Percentiles rank a stretch among this genome's conserved stretches.
Evolutionary conservation across 37 sponge, comb jelly and placozoan species (phyloP).

Genomic region (Axinella damicornis): DNA sequence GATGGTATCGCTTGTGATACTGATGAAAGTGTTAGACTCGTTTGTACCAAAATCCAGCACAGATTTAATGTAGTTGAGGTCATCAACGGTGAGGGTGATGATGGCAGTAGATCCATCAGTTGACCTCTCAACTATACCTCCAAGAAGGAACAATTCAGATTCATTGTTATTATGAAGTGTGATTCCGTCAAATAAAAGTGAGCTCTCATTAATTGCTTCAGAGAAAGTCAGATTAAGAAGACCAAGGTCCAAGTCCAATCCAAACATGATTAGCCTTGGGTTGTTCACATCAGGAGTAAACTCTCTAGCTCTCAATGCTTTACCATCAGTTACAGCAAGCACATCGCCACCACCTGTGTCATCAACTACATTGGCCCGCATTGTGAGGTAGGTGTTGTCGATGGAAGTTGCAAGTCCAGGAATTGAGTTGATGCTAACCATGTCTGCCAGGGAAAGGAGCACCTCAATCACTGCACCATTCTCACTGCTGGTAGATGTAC

Average conservation of each 20-base stretch:
- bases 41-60: constrained; percentile 56
- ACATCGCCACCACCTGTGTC: constrained; percentile 77
- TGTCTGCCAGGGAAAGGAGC: constrained; percentile 66
- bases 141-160: constrained; percentile 25
- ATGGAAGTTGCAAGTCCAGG: constrained; percentile 69
- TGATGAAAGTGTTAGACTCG: constrained; percentile 47
- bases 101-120: constrained; percentile 57
- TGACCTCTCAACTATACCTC: constrained; percentile 51
- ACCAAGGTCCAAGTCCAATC: constrained; percentile 75
- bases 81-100: constrained; percentile 52
- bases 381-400: constrained; percentile 77
- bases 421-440: constrained; percentile 69
- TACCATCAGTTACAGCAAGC: constrained; percentile 85
- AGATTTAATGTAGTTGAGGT: constrained; percentile 82
- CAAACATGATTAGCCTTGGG: constrained; percentile 65
- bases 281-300: constrained; percentile 53
- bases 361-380: constrained; percentile 78
- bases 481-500: constrained; percentile 43
- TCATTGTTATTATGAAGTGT: constrained; percentile 32
- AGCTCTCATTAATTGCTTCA: constrained; percentile 72
- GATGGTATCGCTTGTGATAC: constrained; percentile 52
- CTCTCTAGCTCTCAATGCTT: constrained; percentile 54
- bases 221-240: constrained; percentile 81
- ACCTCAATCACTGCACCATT: constrained; percentile 73
- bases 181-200: constrained; percentile 47